Evolutionary conservation across 2,888 invertebrate species (phyloP).

Genomic region (Lithophane ornitopus): DNA sequence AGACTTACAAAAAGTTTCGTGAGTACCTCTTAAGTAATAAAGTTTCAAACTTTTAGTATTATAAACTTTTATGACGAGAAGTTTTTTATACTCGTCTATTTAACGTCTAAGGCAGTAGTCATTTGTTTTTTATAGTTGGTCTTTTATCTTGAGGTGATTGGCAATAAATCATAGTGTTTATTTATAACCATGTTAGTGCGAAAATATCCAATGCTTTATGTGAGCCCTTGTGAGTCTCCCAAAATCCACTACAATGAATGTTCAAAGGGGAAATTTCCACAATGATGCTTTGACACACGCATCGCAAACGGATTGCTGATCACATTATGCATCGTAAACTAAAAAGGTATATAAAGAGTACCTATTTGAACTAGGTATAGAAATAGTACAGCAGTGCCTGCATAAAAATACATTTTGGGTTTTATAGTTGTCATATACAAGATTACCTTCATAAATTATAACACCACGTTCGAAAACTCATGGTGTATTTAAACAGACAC

Average conservation of each 20-base stretch:
- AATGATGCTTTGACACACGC: neutral
- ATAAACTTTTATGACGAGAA: slow-evolving; percentile 57
- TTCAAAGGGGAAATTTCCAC: slow-evolving; percentile 33
- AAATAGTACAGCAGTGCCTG: neutral
- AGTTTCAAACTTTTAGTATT: slow-evolving; percentile 44
- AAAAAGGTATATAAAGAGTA: too few species aligned
- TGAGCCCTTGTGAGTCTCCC: neutral
- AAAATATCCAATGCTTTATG: neutral
- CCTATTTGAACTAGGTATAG: neutral
- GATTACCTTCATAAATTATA: neutral
- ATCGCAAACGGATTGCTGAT: slow-evolving; percentile 1
- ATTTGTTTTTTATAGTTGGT: slow-evolving; percentile 26
- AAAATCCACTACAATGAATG: slow-evolving; percentile 8
- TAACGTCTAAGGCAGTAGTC: slow-evolving; percentile 31
- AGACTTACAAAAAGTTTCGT: slow-evolving; percentile 42
- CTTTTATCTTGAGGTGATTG: neutral
- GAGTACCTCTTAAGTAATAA: slow-evolving; percentile 46
- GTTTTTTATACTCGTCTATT: slow-evolving; percentile 50
- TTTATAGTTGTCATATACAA: neutral
- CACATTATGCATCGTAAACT: neutral
- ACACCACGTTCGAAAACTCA: neutral
- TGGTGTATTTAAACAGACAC: slow-evolving; percentile 5
- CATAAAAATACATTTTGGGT: neutral
- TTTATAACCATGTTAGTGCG: neutral
- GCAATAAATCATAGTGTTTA: neutral